Percentiles rank a stretch among this genome's conserved stretches.
Conservation (phyloP, 2,797 vertebrate species). For the Strix occidentalis region DNA sequence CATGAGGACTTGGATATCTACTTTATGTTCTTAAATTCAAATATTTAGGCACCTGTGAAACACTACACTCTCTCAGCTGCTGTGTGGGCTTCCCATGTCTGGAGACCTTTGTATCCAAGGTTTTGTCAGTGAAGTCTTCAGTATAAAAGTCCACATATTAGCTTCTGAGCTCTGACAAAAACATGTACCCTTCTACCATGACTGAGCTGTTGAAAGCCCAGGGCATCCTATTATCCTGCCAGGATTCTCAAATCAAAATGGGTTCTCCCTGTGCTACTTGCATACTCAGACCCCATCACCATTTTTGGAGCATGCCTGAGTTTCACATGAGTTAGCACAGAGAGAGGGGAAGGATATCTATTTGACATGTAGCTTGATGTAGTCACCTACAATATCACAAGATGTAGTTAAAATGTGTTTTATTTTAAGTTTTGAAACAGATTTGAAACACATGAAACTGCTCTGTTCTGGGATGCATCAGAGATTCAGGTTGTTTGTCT, state of each 20-base stretch:
- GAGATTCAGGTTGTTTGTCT: neutral
- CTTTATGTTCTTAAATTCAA: neutral
- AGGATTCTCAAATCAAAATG: neutral
- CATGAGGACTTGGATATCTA: neutral
- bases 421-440: neutral
- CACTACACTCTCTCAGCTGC: neutral
- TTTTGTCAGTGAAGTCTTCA: neutral
- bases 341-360: neutral
- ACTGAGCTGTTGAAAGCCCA: neutral
- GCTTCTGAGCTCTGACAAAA: neutral
- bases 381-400: neutral
- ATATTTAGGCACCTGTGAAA: neutral
- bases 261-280: neutral
- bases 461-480: neutral
- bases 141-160: neutral
- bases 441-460: neutral
- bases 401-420: neutral
- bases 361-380: neutral
- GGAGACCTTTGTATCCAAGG: neutral
- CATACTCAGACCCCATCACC: fast-evolving
- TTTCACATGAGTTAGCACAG: neutral
- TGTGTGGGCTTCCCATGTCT: neutral
- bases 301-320: neutral
- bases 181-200: neutral
- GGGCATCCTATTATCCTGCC: neutral